Percentiles rank a stretch among this genome's conserved stretches.
phyloP scores from a whole-genome alignment of 2,797 vertebrate species.

The Otus scops region DNA sequence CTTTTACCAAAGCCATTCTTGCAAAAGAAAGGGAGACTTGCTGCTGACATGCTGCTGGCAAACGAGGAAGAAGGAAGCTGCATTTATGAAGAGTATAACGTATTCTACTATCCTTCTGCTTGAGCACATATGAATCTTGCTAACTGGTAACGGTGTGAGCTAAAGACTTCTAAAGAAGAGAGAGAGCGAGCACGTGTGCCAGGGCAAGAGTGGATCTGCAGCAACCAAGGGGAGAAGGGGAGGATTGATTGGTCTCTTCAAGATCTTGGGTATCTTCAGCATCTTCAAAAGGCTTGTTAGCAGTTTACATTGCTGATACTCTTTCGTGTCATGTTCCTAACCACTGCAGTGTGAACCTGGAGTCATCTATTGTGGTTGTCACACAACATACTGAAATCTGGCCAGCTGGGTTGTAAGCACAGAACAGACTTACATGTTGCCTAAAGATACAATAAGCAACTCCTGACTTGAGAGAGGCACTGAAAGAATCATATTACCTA shows the following conservation, averaged over 20 bases:
- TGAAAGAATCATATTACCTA: neutral
- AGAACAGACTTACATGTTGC: neutral
- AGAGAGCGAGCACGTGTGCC: fast-evolving
- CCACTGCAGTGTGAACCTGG: neutral
- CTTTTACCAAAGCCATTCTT: constrained; percentile 26
- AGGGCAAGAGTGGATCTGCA: neutral
- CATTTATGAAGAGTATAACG: neutral
- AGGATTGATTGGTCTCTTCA: neutral
- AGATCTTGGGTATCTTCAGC: neutral
- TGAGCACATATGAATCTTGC: neutral
- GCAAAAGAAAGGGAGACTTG: constrained; percentile 11
- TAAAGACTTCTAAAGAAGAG: neutral
- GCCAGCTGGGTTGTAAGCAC: neutral
- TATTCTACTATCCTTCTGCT: neutral
- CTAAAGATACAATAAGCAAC: fast-evolving
- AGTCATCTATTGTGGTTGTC: neutral
- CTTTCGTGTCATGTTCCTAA: neutral
- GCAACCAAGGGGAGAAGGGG: neutral
- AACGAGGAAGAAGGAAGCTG: neutral
- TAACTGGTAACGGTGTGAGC: neutral
- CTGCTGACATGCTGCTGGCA: constrained; percentile 12
- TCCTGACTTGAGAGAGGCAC: neutral
- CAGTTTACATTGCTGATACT: neutral
- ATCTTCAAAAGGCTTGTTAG: neutral
- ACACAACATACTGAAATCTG: neutral